phyloP scores from a whole-genome alignment of 2,797 vertebrate genomes.

The Enteromius unitaeniatus region DNA sequence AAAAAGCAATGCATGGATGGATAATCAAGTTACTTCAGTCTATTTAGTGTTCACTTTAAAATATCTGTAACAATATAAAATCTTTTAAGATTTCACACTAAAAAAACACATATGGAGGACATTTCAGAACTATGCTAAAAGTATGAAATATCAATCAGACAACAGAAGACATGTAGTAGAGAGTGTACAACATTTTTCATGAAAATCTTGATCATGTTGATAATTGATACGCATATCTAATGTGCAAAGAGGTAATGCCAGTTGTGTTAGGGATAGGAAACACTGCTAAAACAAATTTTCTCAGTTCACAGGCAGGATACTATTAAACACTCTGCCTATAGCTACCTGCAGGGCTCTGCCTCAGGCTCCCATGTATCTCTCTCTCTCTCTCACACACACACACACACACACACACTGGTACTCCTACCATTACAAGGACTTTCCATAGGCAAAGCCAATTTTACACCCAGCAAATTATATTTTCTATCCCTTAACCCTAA shows the following conservation, averaged over 20 bases:
- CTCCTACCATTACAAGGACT: neutral
- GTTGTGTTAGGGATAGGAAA: neutral
- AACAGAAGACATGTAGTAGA: too few species aligned
- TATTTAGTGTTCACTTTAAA: too few species aligned
- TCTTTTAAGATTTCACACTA: too few species aligned
- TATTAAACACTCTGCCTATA: conserved; percentile 33
- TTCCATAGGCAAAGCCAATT: neutral
- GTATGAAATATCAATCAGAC: too few species aligned
- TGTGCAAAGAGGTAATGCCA: neutral
- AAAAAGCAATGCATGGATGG: too few species aligned
- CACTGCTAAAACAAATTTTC: conserved; percentile 38
- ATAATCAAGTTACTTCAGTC: too few species aligned
- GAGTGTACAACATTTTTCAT: neutral
- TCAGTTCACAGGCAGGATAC: conserved; percentile 34
- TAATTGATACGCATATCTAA: neutral
- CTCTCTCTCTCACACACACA: neutral
- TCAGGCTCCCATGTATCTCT: conserved; percentile 8
- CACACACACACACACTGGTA: neutral
- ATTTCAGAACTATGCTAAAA: too few species aligned
- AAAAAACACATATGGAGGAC: too few species aligned
- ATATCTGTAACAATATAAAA: too few species aligned
- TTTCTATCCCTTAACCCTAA: neutral
- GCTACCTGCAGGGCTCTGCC: conserved; percentile 42
- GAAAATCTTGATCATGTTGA: neutral
- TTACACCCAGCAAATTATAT: neutral